Evolutionary conservation across 1,140 invertebrate genomes (phyloP).

Genomic region (Meloidogyne hapla): DNA sequence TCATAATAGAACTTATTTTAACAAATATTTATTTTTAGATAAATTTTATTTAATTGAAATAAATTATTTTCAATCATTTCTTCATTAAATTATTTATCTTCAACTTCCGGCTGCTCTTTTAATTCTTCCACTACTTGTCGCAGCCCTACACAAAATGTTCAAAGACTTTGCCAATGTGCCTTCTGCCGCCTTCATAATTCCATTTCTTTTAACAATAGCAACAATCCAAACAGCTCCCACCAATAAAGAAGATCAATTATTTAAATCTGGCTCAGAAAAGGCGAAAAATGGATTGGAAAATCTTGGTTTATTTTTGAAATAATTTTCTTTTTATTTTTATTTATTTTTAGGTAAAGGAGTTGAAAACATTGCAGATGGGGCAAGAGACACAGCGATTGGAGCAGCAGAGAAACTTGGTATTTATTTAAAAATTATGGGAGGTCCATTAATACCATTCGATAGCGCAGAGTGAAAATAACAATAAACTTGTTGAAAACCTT

Average conservation of each 20-base stretch:
- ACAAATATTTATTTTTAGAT: too few relatives aligned
- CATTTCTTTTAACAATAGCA: slow-evolving; percentile 2
- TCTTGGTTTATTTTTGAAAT: not conserved
- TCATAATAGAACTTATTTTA: not conserved
- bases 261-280: not conserved
- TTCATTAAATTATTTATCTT: not conserved
- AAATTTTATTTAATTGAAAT: not conserved
- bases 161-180: slow-evolving; percentile 21
- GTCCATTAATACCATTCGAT: too few relatives aligned
- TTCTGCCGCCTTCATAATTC: slow-evolving; percentile 14
- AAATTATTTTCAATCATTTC: not conserved
- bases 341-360: slow-evolving; percentile 11
- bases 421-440: not conserved
- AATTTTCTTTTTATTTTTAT: not conserved
- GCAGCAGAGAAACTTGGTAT: slow-evolving; percentile 4
- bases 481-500: too few relatives aligned
- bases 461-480: too few relatives aligned
- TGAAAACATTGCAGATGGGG: slow-evolving; percentile 10
- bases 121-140: too few relatives aligned
- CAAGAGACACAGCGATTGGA: slow-evolving; percentile 20
- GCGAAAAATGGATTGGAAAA: slow-evolving; percentile 4
- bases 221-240: not conserved
- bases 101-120: too few relatives aligned
- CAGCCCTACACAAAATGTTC: not conserved
- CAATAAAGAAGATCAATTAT: not conserved